Evolutionary conservation across 2,888 invertebrate species (phyloP), one percentile per base, ranked within the genome.

Genomic region (Brachypterus glaber): DNA sequence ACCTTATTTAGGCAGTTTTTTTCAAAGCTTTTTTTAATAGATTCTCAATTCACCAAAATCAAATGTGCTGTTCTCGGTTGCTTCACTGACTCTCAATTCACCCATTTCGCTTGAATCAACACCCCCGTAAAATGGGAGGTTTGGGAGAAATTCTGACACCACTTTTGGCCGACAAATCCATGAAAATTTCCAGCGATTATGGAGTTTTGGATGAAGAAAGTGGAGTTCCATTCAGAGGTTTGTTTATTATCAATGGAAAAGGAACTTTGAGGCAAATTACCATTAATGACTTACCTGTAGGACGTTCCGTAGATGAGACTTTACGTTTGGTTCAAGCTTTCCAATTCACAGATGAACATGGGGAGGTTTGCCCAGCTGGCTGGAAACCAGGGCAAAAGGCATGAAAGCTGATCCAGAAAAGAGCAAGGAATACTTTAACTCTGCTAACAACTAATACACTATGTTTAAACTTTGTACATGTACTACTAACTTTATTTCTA

Each of bases 211-310:
- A 89, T 60, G 92, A 91, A 63, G 89, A 89, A 11, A 79, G 80
- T 35, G 96, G 95, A 44, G 74, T 92, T 45, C 85, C 91, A 17
- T 90, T 81, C 79, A 82, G 93, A 49, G 95, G 92, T 0, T 77
- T 95, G 5, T 96, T 91, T 70, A 85, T 95, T 67, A 91, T 97
- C 61, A 96, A 97, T 60, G 79, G 73, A 38, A 74, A 79, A 29
- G 52, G 53, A 49, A 39, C 39, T 35, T 74, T 97, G 46, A 77
- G 97, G 1, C 97, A 97, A 71, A 79, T 95, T 57, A 97, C 97
- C 45, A 73, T 97, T 59, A 97, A 98, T 65, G 97, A 97, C 68
- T 74, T 98, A 59, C 96, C 96, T 0, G 96, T 97, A 2, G 97
- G 97, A 40, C 73, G 85, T 68, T 64, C 64, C 2, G 93, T 97